These are phyloP conservation scores for Oscheius sp. DNA, from an alignment of 2,888 invertebrate genomes.

Conservation along the genomic window DNA sequence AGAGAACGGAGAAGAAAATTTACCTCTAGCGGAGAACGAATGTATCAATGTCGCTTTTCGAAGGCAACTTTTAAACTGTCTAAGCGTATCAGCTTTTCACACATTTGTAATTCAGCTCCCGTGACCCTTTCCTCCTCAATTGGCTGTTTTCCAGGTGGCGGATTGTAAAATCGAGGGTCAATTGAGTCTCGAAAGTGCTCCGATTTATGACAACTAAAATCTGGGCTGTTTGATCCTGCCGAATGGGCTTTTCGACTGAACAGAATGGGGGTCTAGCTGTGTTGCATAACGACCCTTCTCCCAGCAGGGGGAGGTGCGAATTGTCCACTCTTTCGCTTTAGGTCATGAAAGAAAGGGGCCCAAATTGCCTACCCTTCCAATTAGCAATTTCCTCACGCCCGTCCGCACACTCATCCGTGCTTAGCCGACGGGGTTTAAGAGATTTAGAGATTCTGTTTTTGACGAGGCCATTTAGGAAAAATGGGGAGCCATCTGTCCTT, in stretches of 20 bases:
- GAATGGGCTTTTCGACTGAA: background rate
- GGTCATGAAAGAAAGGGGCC: background rate
- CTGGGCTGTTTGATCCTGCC: background rate
- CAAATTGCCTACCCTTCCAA: constrained; percentile 12
- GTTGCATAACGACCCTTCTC: too few species aligned
- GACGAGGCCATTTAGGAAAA: too few species aligned
- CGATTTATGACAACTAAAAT: background rate
- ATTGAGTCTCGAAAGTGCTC: constrained; percentile 20
- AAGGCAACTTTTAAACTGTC: background rate
- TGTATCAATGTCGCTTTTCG: constrained; percentile 2
- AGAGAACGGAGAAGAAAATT: too few species aligned
- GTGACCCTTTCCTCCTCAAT: background rate
- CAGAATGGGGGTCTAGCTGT: background rate
- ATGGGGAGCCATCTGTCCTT: too few species aligned
- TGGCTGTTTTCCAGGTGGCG: background rate
- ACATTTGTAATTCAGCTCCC: too few species aligned
- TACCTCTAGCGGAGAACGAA: background rate
- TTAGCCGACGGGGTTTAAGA: background rate
- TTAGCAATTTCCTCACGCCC: constrained; percentile 27
- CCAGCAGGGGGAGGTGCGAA: too few species aligned
- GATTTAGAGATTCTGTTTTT: constrained; percentile 13
- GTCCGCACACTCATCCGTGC: constrained; percentile 19
- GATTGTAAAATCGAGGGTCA: constrained; percentile 6
- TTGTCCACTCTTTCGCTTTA: too few species aligned
- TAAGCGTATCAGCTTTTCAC: background rate